phyloP scores from a whole-genome alignment of 2,888 invertebrate species.

The Drosophila lutescens region DNA sequence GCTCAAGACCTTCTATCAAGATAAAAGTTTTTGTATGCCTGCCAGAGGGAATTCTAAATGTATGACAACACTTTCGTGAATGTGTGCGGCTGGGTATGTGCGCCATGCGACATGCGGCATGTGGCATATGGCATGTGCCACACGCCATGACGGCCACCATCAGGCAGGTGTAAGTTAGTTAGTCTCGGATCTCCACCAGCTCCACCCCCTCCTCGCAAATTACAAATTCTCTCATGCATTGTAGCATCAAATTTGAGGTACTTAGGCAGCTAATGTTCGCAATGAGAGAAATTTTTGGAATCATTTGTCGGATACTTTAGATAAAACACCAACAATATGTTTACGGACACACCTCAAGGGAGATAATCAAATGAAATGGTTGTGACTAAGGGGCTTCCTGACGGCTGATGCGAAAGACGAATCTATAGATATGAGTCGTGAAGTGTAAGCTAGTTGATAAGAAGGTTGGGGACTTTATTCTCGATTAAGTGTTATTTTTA shows the following conservation, averaged over 20 bases:
- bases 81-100: conserved; percentile 12
- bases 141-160: conserved; percentile 38
- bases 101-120: conserved; percentile 8
- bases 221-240: conserved; percentile 42
- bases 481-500: not conserved
- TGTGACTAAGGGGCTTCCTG: conserved; percentile 10
- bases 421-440: not conserved
- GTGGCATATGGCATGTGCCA: conserved; percentile 23
- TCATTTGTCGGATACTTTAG: conserved; percentile 41
- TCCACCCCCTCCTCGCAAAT: conserved; percentile 4
- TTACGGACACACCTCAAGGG: conserved; percentile 19
- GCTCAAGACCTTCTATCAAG: conserved; percentile 48
- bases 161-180: conserved; percentile 42
- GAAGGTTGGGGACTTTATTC: too few relatives aligned
- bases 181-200: conserved; percentile 1
- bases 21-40: conserved; percentile 42
- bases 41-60: conserved; percentile 44
- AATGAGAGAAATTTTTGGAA: conserved; percentile 39
- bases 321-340: conserved; percentile 33
- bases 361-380: conserved; percentile 35
- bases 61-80: conserved; percentile 38
- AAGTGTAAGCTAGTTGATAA: not conserved
- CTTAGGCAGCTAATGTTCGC: conserved; percentile 42
- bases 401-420: not conserved
- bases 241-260: conserved; percentile 39